These are phyloP conservation scores for Zenarchopterus dispar DNA, from an alignment of 2,797 vertebrate species.

Conservation along the genomic window DNA sequence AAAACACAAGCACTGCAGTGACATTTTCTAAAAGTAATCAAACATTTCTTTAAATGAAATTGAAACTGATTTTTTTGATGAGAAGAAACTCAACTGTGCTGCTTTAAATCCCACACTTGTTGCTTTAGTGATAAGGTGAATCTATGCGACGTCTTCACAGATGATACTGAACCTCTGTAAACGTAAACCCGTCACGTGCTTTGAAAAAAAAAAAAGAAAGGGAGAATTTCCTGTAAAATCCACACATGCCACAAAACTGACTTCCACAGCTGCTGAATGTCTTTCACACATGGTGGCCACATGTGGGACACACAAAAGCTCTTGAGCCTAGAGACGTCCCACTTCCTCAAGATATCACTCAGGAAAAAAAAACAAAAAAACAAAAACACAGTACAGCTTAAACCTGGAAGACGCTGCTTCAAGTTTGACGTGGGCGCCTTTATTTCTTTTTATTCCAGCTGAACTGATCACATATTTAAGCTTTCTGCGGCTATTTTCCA, in stretches of 20 bases:
- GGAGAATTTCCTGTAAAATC: slow-evolving; percentile 32
- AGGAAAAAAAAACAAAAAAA: not conserved
- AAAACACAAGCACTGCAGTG: too few relatives aligned
- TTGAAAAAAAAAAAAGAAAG: not conserved
- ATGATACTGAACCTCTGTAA: too few relatives aligned
- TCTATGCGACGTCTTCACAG: too few relatives aligned
- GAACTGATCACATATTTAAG: not conserved
- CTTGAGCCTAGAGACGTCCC: not conserved
- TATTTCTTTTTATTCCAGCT: not conserved
- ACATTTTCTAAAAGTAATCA: too few relatives aligned
- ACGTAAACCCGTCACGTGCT: too few relatives aligned
- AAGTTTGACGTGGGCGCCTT: too few relatives aligned
- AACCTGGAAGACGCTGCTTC: not conserved
- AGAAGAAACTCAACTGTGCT: too few relatives aligned
- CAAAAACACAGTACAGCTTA: not conserved
- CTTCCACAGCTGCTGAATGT: slow-evolving; percentile 9
- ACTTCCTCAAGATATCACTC: not conserved
- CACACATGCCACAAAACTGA: not conserved
- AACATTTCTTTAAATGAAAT: too few relatives aligned
- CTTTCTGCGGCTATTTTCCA: too few relatives aligned
- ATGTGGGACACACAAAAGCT: slow-evolving; percentile 14
- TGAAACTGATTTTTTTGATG: too few relatives aligned
- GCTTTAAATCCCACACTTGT: too few relatives aligned
- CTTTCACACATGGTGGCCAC: slow-evolving; percentile 44
- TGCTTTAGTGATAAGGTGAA: too few relatives aligned